phyloP scores from a whole-genome alignment of 2,113 vertebrate species.

The Opisthocomus hoazin region DNA sequence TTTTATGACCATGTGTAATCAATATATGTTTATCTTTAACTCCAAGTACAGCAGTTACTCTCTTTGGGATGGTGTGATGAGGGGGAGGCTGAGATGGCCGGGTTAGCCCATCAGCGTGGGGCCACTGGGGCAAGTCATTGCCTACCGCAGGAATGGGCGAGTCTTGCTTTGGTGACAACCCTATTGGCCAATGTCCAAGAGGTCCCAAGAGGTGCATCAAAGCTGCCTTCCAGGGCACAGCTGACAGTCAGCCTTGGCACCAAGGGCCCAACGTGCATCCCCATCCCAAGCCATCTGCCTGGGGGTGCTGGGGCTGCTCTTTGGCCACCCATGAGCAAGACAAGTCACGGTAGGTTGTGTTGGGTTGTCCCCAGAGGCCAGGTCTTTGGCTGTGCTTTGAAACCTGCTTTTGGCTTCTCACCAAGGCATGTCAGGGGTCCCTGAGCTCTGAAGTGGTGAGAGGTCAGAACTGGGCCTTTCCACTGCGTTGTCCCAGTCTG shows the following conservation, averaged over 20 bases:
- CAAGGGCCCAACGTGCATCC: not conserved
- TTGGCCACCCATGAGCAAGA: not conserved
- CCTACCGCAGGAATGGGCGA: not conserved
- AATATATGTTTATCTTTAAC: conserved; percentile 62
- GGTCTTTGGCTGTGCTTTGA: not conserved
- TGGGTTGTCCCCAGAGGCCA: not conserved
- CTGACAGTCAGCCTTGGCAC: not conserved
- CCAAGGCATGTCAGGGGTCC: not conserved
- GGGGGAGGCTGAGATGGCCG: not conserved
- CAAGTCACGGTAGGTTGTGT: not conserved
- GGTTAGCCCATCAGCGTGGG: not conserved
- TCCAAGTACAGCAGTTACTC: conserved; percentile 53
- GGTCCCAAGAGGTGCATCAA: not conserved
- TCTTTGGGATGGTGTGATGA: conserved; percentile 48
- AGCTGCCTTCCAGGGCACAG: not conserved
- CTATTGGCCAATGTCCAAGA: not conserved
- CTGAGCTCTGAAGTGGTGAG: conserved; percentile 1
- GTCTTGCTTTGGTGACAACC: not conserved
- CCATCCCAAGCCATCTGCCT: not conserved
- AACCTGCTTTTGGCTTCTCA: conserved; percentile 27
- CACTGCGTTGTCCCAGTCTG: conserved; percentile 40
- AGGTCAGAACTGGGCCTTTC: conserved; percentile 2
- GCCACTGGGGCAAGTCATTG: not conserved
- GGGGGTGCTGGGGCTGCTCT: not conserved
- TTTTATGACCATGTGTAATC: conserved; percentile 62